These are phyloP conservation scores for Serinus canaria DNA, from an alignment of 2,113 vertebrate genomes.

Conservation along the genomic window DNA sequence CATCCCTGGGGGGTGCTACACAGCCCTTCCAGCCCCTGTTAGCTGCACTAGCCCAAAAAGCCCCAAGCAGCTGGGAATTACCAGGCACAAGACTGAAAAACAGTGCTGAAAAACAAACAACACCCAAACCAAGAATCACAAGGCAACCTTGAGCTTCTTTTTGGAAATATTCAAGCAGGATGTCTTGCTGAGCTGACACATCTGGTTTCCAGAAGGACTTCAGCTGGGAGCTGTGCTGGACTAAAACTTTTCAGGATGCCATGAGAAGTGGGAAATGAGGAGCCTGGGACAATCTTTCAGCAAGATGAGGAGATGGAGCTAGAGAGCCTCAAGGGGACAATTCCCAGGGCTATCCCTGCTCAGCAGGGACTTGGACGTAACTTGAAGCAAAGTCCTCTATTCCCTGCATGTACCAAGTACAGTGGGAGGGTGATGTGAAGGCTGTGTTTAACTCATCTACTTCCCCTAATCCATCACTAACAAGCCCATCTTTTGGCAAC, in stretches of 20 bases:
- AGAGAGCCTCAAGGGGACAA: not conserved
- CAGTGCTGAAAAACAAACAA: not conserved
- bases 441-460: not conserved
- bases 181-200: slow-evolving; percentile 39
- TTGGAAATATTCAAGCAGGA: slow-evolving; percentile 48
- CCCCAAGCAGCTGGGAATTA: not conserved
- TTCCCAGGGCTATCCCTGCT: not conserved
- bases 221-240: not conserved
- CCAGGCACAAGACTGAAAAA: not conserved
- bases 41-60: not conserved
- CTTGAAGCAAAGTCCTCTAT: not conserved
- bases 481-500: not conserved
- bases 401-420: not conserved
- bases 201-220: slow-evolving; percentile 56
- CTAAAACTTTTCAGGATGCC: not conserved
- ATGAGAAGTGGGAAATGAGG: not conserved
- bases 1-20: not conserved
- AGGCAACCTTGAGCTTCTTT: slow-evolving; percentile 28
- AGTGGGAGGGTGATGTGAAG: not conserved
- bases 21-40: not conserved
- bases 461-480: not conserved
- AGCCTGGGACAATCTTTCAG: not conserved
- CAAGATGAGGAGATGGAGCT: not conserved
- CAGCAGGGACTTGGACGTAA: not conserved
- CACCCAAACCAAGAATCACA: not conserved